Evolutionary conservation across 2,113 vertebrate genomes (phyloP).

Genomic region (Elephantulus edwardii): DNA sequence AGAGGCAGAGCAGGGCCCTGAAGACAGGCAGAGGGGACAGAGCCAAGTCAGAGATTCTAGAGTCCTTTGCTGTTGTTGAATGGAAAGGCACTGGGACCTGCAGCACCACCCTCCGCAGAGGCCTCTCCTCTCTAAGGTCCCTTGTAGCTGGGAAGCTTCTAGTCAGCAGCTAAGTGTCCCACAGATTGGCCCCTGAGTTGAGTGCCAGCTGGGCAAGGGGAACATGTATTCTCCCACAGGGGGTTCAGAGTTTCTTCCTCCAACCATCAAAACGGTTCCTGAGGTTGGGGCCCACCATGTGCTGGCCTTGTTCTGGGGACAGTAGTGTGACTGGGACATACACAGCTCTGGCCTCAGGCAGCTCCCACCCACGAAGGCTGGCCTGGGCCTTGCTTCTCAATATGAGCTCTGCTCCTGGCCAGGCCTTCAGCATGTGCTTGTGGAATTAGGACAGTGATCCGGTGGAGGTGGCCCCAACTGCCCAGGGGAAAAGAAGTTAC

Average conservation of each 20-base stretch:
- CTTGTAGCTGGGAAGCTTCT: background rate
- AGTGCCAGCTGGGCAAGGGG: background rate
- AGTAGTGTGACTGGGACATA: fast-evolving
- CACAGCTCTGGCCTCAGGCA: fast-evolving
- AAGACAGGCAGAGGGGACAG: background rate
- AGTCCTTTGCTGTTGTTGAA: background rate
- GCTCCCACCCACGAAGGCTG: background rate
- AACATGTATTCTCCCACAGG: background rate
- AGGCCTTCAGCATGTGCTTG: background rate
- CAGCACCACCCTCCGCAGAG: fast-evolving
- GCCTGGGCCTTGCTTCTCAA: background rate
- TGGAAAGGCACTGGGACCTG: background rate
- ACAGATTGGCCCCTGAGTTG: background rate
- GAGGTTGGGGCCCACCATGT: background rate
- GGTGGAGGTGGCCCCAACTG: background rate
- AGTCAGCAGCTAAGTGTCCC: background rate
- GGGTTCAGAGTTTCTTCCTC: background rate
- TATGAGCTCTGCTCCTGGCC: background rate
- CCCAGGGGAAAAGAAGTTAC: background rate
- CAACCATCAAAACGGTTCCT: background rate
- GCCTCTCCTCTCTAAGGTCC: background rate
- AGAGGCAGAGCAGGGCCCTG: background rate
- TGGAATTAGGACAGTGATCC: background rate
- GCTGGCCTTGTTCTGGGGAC: background rate
- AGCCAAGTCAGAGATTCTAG: background rate